These are phyloP conservation scores for Lobophora halterata DNA, from an alignment of 2,888 invertebrate genomes.

Conservation along the genomic window DNA sequence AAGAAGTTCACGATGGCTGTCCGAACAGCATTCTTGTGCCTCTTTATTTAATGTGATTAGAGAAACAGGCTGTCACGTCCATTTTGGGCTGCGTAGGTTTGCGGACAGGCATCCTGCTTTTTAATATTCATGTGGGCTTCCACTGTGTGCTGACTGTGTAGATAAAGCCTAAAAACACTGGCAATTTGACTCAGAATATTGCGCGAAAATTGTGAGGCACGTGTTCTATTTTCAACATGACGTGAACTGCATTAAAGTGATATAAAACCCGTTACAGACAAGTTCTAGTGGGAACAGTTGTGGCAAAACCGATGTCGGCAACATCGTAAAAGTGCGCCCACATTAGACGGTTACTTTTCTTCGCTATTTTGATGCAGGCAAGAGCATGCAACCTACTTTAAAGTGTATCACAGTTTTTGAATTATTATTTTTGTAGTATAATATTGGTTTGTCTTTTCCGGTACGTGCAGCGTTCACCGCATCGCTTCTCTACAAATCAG, in stretches of 20 bases:
- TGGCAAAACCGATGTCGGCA: slow-evolving; percentile 24
- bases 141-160: slow-evolving; percentile 11
- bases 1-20: slow-evolving; percentile 57
- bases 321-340: slow-evolving; percentile 22
- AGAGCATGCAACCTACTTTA: slow-evolving; percentile 12
- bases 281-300: slow-evolving; percentile 18
- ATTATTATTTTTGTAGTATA: no score
- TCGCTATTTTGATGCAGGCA: slow-evolving; percentile 3
- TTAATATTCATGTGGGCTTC: slow-evolving; percentile 32
- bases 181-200: slow-evolving; percentile 24
- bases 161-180: slow-evolving; percentile 13
- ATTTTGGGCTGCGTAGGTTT: slow-evolving; percentile 37
- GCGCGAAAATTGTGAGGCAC: slow-evolving; percentile 17
- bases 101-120: slow-evolving; percentile 30
- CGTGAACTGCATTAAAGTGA: slow-evolving; percentile 25
- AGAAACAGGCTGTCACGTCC: slow-evolving; percentile 40
- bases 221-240: slow-evolving; percentile 22
- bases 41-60: slow-evolving; percentile 53
- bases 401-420: no score
- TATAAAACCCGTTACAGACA: slow-evolving; percentile 19
- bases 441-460: slow-evolving; percentile 17
- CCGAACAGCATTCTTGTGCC: slow-evolving; percentile 60
- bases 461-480: slow-evolving; percentile 17
- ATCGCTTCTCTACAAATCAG: slow-evolving; percentile 12
- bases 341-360: slow-evolving; percentile 20